These are phyloP conservation scores for Drosophila mimetica DNA, from an alignment of 2,888 invertebrate genomes.

Conservation along the genomic window DNA sequence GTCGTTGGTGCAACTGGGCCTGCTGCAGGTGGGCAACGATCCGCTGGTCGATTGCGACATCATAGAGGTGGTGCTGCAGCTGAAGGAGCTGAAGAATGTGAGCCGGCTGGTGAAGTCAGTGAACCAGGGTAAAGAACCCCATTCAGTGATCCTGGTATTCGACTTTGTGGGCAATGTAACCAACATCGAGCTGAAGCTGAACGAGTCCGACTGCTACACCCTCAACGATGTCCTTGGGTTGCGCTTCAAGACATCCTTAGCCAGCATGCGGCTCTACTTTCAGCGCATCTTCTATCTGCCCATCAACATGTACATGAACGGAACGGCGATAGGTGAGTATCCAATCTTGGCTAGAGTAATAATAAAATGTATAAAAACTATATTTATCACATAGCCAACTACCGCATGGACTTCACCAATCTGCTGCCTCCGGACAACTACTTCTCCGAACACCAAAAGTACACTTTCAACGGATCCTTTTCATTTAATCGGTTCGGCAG, in stretches of 20 bases:
- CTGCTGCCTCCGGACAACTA: slow-evolving; percentile 66
- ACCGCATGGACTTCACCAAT: slow-evolving; percentile 72
- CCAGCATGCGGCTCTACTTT: slow-evolving; percentile 84
- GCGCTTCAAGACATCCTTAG: slow-evolving; percentile 84
- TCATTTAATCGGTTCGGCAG: slow-evolving; percentile 65
- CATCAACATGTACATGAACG: slow-evolving; percentile 84
- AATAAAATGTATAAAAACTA: background rate
- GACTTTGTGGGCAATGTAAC: slow-evolving; percentile 82
- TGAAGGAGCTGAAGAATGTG: slow-evolving; percentile 75
- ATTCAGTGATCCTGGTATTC: slow-evolving; percentile 59
- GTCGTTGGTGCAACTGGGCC: slow-evolving; percentile 79
- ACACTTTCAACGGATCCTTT: slow-evolving; percentile 54
- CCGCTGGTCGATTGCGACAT: slow-evolving; percentile 80
- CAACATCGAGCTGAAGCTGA: slow-evolving; percentile 71
- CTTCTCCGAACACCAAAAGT: slow-evolving; percentile 52
- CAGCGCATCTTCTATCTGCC: slow-evolving; percentile 84
- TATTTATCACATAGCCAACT: slow-evolving; percentile 60
- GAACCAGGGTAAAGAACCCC: slow-evolving; percentile 34
- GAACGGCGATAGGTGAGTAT: slow-evolving; percentile 80
- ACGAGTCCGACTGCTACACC: slow-evolving; percentile 75
- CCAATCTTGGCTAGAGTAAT: background rate
- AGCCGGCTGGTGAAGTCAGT: slow-evolving; percentile 64
- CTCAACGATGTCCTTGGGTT: slow-evolving; percentile 85
- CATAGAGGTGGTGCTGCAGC: slow-evolving; percentile 77
- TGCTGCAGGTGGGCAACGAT: slow-evolving; percentile 82